phyloP scores from a whole-genome alignment of 1,140 invertebrate species.

The Lepidotrigona ventralis region DNA sequence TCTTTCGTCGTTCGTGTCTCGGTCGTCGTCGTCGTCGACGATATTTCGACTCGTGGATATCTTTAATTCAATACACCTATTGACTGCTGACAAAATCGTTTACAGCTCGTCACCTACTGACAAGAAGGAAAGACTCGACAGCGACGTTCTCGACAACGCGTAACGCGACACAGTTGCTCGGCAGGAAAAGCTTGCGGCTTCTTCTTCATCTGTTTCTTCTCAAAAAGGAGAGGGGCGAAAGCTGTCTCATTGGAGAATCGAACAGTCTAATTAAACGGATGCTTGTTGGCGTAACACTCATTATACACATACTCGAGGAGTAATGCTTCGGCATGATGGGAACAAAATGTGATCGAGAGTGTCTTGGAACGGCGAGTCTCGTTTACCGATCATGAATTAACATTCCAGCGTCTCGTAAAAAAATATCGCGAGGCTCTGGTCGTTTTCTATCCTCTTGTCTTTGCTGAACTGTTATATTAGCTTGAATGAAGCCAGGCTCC shows the following conservation, averaged over 20 bases:
- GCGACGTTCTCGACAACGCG: conserved; percentile 1
- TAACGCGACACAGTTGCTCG: conserved; percentile 19
- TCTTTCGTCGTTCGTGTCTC: conserved; percentile 1
- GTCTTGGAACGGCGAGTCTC: conserved; percentile 47
- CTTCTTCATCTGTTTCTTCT: background rate
- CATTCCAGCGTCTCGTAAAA: background rate
- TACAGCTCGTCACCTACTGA: conserved; percentile 14
- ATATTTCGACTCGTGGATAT: background rate
- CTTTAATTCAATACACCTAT: conserved; percentile 43
- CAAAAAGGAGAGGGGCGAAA: background rate
- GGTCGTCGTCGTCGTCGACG: conserved; percentile 11
- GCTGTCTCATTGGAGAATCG: background rate
- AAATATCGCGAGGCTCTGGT: background rate
- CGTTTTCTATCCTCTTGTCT: background rate
- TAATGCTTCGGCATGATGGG: conserved; percentile 14
- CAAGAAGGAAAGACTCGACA: background rate
- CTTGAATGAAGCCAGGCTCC: too few relatives aligned
- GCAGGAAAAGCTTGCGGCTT: background rate
- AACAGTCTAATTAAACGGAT: conserved; percentile 25
- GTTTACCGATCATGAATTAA: background rate
- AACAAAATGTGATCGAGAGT: background rate
- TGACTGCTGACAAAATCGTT: conserved; percentile 49
- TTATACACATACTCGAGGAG: conserved; percentile 6
- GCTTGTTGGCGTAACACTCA: conserved; percentile 40
- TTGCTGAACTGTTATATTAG: background rate